A percentile compares a stretch with the other conserved stretches of the same genome.
Conservation (phyloP, 1,140 invertebrate genomes). For the Proales similis region DNA sequence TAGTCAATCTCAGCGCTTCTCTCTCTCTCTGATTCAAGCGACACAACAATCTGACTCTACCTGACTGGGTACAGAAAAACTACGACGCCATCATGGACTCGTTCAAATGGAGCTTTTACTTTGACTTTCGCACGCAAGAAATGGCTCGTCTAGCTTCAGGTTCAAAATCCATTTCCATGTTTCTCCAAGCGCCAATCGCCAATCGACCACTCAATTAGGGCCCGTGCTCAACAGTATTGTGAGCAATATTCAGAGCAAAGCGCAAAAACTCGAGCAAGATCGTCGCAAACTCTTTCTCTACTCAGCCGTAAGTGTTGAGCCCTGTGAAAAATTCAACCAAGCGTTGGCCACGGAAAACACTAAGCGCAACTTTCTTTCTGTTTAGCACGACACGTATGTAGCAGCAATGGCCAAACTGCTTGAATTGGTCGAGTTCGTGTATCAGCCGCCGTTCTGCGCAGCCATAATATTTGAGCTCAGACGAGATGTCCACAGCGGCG, state of each 20-base stretch:
- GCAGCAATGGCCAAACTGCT: slow-evolving; percentile 20
- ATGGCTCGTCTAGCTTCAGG: slow-evolving; percentile 27
- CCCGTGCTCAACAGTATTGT: slow-evolving; percentile 4
- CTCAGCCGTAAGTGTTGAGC: slow-evolving; percentile 22
- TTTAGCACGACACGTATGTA: slow-evolving; percentile 33
- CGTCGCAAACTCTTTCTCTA: slow-evolving; percentile 24
- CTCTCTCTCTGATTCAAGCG: background rate
- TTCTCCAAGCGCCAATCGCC: background rate
- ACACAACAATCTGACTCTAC: slow-evolving; percentile 8
- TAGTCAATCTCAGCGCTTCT: background rate
- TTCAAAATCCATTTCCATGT: background rate
- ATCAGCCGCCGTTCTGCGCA: slow-evolving; percentile 28
- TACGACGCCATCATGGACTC: slow-evolving; percentile 6
- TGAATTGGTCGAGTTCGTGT: slow-evolving; percentile 1
- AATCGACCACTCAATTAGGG: background rate
- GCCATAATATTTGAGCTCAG: slow-evolving; percentile 6
- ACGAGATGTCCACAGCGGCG: background rate
- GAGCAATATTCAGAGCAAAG: slow-evolving; percentile 17
- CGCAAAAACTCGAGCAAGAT: background rate
- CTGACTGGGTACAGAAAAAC: slow-evolving; percentile 11
- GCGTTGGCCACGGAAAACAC: too few relatives aligned
- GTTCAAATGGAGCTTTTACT: slow-evolving; percentile 17
- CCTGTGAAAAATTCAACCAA: background rate
- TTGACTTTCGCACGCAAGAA: slow-evolving; percentile 25
- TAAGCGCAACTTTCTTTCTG: background rate